Conservation (phyloP, 2,797 vertebrate species). For the Esox masquinongy region DNA sequence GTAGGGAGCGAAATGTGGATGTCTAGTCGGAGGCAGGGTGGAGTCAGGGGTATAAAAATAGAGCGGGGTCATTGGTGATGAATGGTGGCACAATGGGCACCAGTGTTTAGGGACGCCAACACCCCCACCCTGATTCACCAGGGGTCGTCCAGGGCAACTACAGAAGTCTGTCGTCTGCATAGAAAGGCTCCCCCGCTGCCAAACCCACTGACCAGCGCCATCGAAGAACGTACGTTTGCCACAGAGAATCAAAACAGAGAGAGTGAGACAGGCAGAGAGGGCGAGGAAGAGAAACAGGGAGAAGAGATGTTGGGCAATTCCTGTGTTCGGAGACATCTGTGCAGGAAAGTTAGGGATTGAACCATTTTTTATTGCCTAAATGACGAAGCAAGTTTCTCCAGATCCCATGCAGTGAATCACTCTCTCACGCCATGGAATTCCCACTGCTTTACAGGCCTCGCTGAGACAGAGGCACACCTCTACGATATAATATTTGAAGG, state of each 20-base stretch:
- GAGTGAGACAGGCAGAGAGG: neutral
- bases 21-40: neutral
- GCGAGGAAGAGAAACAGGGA: neutral
- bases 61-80: constrained; percentile 45
- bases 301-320: neutral
- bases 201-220: neutral
- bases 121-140: constrained; percentile 31
- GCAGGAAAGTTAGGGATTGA: neutral
- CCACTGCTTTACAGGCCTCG: neutral
- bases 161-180: neutral
- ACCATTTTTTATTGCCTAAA: neutral
- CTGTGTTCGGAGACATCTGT: neutral
- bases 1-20: constrained; percentile 2
- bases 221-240: neutral
- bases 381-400: neutral
- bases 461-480: constrained; percentile 46
- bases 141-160: constrained; percentile 24
- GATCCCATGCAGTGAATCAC: neutral
- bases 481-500: constrained; percentile 58
- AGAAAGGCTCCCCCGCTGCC: constrained; percentile 1
- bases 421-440: neutral
- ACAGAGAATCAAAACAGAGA: neutral
- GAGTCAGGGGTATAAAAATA: constrained; percentile 56
- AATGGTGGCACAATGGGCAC: constrained; percentile 53
- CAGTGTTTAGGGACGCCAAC: constrained; percentile 45